Conservation (phyloP, 2,113 vertebrate species). For the Aegotheles bennettii region DNA sequence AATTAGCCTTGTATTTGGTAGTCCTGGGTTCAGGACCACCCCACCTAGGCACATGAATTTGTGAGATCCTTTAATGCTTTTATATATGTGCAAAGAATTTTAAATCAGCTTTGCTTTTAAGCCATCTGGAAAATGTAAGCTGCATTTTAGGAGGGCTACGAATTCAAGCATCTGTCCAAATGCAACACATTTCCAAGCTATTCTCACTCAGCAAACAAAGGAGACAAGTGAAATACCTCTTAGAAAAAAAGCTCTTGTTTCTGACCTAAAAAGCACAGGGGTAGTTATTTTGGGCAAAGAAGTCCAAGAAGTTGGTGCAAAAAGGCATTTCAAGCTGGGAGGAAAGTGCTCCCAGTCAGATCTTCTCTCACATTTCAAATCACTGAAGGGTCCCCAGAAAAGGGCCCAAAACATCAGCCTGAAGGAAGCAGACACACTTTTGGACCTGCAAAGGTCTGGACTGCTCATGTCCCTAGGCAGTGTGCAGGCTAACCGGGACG, state of each 20-base stretch:
- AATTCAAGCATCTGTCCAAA: conserved; percentile 9
- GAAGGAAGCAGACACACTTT: neutral
- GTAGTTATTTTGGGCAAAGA: neutral
- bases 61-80: neutral
- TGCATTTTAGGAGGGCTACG: neutral
- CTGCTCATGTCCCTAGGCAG: neutral
- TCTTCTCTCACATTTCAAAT: neutral
- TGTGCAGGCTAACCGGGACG: neutral
- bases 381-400: neutral
- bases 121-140: conserved; percentile 43
- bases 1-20: neutral
- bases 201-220: neutral
- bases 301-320: neutral
- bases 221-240: neutral
- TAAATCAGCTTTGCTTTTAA: conserved; percentile 5
- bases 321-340: neutral
- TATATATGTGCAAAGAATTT: conserved; percentile 3
- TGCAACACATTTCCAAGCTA: neutral
- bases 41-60: neutral
- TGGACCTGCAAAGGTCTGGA: neutral
- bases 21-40: neutral
- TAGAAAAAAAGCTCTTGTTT: neutral
- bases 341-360: neutral
- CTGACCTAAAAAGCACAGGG: neutral
- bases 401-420: neutral